Base-by-base conservation (phyloP, 2,797 vertebrate genomes). In the Typhlichthys subterraneus region DNA sequence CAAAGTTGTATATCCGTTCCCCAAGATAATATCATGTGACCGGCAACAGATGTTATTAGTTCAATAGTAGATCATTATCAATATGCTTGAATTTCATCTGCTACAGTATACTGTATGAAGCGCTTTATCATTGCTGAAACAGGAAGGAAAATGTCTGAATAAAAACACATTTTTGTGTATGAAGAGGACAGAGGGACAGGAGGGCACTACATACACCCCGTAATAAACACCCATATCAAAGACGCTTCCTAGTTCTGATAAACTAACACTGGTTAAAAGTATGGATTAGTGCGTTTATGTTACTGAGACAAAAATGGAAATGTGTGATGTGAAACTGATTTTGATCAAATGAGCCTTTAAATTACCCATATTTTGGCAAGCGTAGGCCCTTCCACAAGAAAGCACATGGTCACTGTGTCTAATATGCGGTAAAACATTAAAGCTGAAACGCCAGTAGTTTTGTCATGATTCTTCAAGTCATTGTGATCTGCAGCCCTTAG, bases 151-250 rank as follows among this genome's bases (percentile, higher is more conserved):
- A 61, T 72, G 64, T n/a, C 59, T 15, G 45, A 57, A 13, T 59
- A 63, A 45, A 71, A 75, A 69, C 31, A 48, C 38, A 33, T 14
- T 53, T 51, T 66, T 59, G 46, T 51, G 46, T 53, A 11, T 70
- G 60, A 57, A 52, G 23, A 29, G 23, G 23, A 29, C 23, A 29
- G 23, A 29, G 4, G 70, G 60, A 81, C 79, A 65, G 12, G 57
- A 70, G 71, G 69, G 61, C 71, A 73, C 76, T 73, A 56, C 67
- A 58, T 68, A 65, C 73, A 29, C 23, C 23, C 23, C 23, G 23
- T 29, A 82, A 78, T 87, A 81, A 88, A 84, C 79, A 57, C 75
- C 76, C n/a, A 9, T 80, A 62, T 83, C 73, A 79, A 73, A 85
- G 70, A 75, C 62, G 49, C 49, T 9, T 38, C 33, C 33, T 6